Conservation (phyloP, 2,888 invertebrate genomes). For the Drosophila phalerata region DNA sequence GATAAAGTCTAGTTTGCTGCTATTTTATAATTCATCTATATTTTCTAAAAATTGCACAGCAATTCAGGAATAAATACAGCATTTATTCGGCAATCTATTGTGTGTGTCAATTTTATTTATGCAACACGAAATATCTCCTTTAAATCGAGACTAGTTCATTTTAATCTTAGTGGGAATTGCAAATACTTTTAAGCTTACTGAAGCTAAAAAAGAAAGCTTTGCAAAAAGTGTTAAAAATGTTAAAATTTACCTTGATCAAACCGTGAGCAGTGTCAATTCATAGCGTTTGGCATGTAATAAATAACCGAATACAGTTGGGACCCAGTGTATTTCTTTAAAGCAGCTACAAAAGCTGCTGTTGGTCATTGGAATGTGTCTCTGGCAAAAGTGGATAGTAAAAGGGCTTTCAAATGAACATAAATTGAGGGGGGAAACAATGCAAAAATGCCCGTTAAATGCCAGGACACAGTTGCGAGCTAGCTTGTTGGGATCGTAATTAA, state of each 20-base stretch:
- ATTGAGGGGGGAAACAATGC: slow-evolving; percentile 59
- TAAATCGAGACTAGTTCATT: not conserved
- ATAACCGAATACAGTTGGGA: slow-evolving; percentile 27
- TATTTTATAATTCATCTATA: not conserved
- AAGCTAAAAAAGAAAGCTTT: not conserved
- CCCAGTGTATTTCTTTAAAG: slow-evolving; percentile 1
- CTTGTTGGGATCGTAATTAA: slow-evolving; percentile 70
- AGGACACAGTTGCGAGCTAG: slow-evolving; percentile 49
- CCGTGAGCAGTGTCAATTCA: slow-evolving; percentile 24
- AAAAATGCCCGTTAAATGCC: slow-evolving; percentile 46
- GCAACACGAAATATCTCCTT: not conserved
- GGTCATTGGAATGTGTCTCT: not conserved
- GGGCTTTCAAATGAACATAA: slow-evolving; percentile 69
- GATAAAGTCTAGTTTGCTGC: not conserved
- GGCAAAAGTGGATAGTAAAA: slow-evolving; percentile 17
- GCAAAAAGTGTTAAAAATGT: not conserved
- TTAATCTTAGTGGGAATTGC: slow-evolving; percentile 7
- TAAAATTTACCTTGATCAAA: slow-evolving; percentile 5
- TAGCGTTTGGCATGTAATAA: slow-evolving; percentile 35
- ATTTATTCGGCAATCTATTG: not conserved
- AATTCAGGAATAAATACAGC: not conserved
- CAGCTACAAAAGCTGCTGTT: slow-evolving; percentile 14
- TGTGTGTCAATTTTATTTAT: not conserved
- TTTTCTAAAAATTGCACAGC: not conserved
- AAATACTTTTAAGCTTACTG: not conserved